Evolutionary conservation across 2,113 vertebrate species (phyloP).

Genomic region (Cichladusa arquata): DNA sequence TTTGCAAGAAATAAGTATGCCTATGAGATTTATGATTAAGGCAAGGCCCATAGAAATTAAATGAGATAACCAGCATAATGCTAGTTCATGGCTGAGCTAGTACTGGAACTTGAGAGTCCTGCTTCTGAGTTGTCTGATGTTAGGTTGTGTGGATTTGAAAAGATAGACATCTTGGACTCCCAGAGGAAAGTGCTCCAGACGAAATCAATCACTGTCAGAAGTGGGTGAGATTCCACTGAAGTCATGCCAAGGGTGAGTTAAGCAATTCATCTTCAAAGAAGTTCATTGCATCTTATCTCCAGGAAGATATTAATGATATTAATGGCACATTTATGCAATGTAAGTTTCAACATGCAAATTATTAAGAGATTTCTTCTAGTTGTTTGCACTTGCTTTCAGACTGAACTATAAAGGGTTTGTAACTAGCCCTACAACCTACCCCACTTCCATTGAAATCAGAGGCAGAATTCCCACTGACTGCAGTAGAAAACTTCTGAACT

Average conservation of each 20-base stretch:
- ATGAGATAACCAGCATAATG: slow-evolving; percentile 9
- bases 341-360: slow-evolving; percentile 41
- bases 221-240: slow-evolving; percentile 51
- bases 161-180: slow-evolving; percentile 58
- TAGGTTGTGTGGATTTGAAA: slow-evolving; percentile 4
- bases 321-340: not conserved
- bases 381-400: slow-evolving; percentile 33
- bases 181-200: slow-evolving; percentile 52
- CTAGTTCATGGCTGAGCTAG: slow-evolving; percentile 16
- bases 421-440: not conserved
- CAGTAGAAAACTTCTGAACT: not conserved
- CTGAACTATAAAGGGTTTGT: slow-evolving; percentile 4
- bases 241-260: slow-evolving; percentile 49
- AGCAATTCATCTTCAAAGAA: slow-evolving; percentile 64
- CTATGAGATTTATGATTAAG: slow-evolving; percentile 17
- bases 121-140: slow-evolving; percentile 54
- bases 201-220: slow-evolving; percentile 56
- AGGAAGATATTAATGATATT: slow-evolving; percentile 53
- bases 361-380: slow-evolving; percentile 29
- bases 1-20: slow-evolving; percentile 20
- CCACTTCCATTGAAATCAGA: slow-evolving; percentile 17
- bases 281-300: slow-evolving; percentile 46
- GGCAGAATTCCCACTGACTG: not conserved
- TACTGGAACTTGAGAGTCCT: slow-evolving; percentile 60
- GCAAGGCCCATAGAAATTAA: slow-evolving; percentile 3